phyloP scores from a whole-genome alignment of 2,797 vertebrate genomes.

The Lagocephalus sceleratus region DNA sequence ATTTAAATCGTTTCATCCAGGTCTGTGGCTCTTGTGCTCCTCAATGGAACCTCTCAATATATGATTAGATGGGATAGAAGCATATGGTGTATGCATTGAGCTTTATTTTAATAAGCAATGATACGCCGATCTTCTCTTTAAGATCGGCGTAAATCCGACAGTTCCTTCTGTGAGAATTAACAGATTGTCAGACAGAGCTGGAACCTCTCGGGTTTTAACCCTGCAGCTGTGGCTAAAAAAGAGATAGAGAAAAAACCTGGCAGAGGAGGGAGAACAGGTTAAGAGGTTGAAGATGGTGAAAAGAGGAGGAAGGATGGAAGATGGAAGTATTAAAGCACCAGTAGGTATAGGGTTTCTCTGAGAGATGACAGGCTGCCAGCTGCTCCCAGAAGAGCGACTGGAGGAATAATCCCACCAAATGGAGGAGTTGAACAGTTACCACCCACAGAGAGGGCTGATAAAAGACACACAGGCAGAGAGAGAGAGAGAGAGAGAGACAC shows the following conservation, averaged over 20 bases:
- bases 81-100: no score
- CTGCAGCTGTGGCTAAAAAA: slow-evolving; percentile 57
- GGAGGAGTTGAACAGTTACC: slow-evolving; percentile 67
- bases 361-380: slow-evolving; percentile 63
- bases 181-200: slow-evolving; percentile 6
- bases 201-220: slow-evolving; percentile 37
- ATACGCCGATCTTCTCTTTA: no score
- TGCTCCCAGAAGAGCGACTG: slow-evolving; percentile 59
- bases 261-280: slow-evolving; percentile 33
- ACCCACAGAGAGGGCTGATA: slow-evolving; percentile 55
- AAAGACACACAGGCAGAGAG: slow-evolving; percentile 1
- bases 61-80: no score
- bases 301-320: slow-evolving; percentile 36
- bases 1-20: slow-evolving; percentile 14
- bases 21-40: slow-evolving; percentile 1
- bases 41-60: no score
- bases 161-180: no score
- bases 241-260: slow-evolving; percentile 24
- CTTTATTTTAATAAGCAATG: no score
- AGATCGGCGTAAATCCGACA: no score
- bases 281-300: not conserved
- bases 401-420: slow-evolving; percentile 68
- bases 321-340: slow-evolving; percentile 67
- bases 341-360: slow-evolving; percentile 59
- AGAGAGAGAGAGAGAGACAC: not conserved